Evolutionary conservation across 2,888 invertebrate species (phyloP).

Genomic region (Rosalia funebris): DNA sequence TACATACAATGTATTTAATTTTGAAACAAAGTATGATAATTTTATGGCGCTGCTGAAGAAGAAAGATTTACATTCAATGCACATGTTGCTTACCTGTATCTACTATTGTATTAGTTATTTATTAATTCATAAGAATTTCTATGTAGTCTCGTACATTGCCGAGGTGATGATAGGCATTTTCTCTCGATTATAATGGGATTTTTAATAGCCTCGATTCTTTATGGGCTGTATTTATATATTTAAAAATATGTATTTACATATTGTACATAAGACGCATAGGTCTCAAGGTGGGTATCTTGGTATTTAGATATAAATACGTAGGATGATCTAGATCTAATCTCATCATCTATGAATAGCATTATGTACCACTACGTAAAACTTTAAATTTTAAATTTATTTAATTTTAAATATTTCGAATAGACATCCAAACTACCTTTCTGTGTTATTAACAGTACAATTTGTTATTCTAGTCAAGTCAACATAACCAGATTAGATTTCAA

Average conservation of each 20-base stretch:
- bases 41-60: constrained; percentile 12
- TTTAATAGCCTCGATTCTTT: constrained; percentile 11
- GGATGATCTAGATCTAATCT: too few species aligned
- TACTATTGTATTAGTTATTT: constrained; percentile 19
- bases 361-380: too few species aligned
- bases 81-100: constrained; percentile 22
- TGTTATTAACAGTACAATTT: too few species aligned
- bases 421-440: too few species aligned
- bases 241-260: not conserved
- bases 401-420: too few species aligned
- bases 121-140: constrained; percentile 24
- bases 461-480: too few species aligned
- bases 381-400: too few species aligned
- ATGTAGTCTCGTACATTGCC: constrained; percentile 2
- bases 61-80: constrained; percentile 24
- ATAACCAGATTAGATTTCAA: too few species aligned
- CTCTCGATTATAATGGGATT: constrained; percentile 10
- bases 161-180: constrained; percentile 8
- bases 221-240: not conserved
- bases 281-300: too few species aligned
- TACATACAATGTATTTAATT: constrained; percentile 18
- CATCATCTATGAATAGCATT: too few species aligned
- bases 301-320: too few species aligned
- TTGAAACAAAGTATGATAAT: constrained; percentile 21
- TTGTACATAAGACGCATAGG: too few species aligned